Evolutionary conservation across 2,797 vertebrate species (phyloP).

Genomic region (Simalia tracyae): DNA sequence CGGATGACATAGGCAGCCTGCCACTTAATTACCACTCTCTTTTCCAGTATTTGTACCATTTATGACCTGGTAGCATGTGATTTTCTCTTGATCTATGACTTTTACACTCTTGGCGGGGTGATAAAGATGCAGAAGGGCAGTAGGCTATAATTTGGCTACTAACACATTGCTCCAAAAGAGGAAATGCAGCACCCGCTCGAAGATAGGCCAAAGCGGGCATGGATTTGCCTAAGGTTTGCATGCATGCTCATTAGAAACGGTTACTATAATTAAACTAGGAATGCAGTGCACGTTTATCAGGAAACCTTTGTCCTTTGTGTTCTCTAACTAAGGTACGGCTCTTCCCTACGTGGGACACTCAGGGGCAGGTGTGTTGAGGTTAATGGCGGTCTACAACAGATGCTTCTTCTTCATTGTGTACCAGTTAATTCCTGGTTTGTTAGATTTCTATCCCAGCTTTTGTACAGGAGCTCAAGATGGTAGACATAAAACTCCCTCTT

Average conservation of each 20-base stretch:
- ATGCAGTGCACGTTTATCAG: no score
- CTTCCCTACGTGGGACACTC: neutral
- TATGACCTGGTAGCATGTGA: neutral
- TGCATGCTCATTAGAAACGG: neutral
- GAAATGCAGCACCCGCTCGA: neutral
- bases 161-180: neutral
- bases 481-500: no score
- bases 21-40: neutral
- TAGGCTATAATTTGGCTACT: neutral
- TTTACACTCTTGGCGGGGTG: neutral
- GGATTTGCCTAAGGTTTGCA: neutral
- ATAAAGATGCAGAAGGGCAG: neutral
- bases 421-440: no score
- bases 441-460: no score
- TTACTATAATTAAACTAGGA: neutral
- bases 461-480: no score
- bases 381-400: neutral
- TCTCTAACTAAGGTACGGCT: neutral
- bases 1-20: neutral
- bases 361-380: neutral
- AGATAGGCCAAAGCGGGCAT: neutral
- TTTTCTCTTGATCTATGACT: neutral
- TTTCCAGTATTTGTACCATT: neutral
- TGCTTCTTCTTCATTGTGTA: neutral
- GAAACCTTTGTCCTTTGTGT: neutral